phyloP scores from a whole-genome alignment of 2,113 vertebrate genomes.

The Channa argus region DNA sequence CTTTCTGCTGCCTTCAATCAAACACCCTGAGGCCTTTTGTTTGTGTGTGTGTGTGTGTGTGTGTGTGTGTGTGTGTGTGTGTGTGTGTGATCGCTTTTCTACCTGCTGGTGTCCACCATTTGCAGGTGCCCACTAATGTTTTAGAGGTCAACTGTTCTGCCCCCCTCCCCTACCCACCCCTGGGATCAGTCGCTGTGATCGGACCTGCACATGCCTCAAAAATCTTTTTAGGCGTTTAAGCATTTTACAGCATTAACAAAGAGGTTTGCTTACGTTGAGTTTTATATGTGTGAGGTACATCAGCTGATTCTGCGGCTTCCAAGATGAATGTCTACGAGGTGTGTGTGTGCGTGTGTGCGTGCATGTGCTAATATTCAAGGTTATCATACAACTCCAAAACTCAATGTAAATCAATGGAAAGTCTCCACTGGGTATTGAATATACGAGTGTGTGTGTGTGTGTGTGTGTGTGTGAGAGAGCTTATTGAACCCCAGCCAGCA shows the following conservation, averaged over 20 bases:
- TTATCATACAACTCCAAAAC: no score
- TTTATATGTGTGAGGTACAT: slow-evolving; percentile 44
- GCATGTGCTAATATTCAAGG: background rate
- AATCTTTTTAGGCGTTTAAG: slow-evolving; percentile 6
- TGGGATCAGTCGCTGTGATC: slow-evolving; percentile 2
- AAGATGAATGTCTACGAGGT: slow-evolving; percentile 45
- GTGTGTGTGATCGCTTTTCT: background rate
- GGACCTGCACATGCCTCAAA: background rate
- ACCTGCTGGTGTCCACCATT: background rate
- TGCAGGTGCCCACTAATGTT: slow-evolving; percentile 20
- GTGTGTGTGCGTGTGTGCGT: slow-evolving; percentile 13
- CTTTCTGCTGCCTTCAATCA: slow-evolving; percentile 37
- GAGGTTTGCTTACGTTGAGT: slow-evolving; percentile 35
- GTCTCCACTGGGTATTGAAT: no score
- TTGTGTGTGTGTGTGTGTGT: background rate
- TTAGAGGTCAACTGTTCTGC: slow-evolving; percentile 47
- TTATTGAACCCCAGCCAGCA: slow-evolving; percentile 43
- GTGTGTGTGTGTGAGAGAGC: slow-evolving; percentile 4
- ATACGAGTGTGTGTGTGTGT: slow-evolving; percentile 1
- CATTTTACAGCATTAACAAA: slow-evolving; percentile 59
- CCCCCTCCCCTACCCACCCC: background rate
- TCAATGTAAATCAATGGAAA: no score
- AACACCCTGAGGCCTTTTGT: slow-evolving; percentile 14
- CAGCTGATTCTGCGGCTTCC: slow-evolving; percentile 21
- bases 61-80: background rate